Conservation (phyloP, 2,797 vertebrate genomes). For the Typhlichthys subterraneus region DNA sequence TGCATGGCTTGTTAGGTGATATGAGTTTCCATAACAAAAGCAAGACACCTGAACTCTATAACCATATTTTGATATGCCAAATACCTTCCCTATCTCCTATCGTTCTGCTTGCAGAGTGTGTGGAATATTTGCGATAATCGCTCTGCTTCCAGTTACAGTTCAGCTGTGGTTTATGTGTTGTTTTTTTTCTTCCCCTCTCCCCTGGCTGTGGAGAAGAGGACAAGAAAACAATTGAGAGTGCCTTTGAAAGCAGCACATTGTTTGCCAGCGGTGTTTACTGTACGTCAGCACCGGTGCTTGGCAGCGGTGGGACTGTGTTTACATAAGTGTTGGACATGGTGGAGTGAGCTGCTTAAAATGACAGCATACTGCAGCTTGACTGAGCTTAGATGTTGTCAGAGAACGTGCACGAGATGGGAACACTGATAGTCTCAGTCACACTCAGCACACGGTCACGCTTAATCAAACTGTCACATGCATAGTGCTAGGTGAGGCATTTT, state of each 20-base stretch:
- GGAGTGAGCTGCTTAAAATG: conserved; percentile 59
- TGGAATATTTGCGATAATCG: conserved; percentile 36
- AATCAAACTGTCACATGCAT: neutral
- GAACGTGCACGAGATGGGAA: conserved; percentile 37
- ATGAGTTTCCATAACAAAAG: conserved; percentile 42
- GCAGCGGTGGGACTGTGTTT: conserved; percentile 70
- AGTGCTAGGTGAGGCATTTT: no score
- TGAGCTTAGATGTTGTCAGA: conserved; percentile 62
- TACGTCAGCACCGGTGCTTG: conserved; percentile 74
- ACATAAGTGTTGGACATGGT: conserved; percentile 61
- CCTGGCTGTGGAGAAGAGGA: conserved; percentile 33
- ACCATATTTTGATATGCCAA: neutral
- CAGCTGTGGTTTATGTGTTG: conserved; percentile 17
- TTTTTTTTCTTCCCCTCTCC: neutral
- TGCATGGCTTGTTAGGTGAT: conserved; percentile 23
- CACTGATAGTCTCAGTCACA: conserved; percentile 36
- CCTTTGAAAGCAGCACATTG: conserved; percentile 69
- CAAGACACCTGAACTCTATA: conserved; percentile 11
- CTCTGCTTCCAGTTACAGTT: conserved; percentile 20
- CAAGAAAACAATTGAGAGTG: conserved; percentile 66
- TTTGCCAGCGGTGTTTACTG: conserved; percentile 60
- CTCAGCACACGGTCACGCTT: neutral
- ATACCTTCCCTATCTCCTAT: conserved; percentile 45
- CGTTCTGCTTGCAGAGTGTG: conserved; percentile 35
- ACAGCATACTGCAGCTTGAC: conserved; percentile 61